Base-by-base conservation (phyloP, 2,113 vertebrate genomes). In the Cinclus cinclus region DNA sequence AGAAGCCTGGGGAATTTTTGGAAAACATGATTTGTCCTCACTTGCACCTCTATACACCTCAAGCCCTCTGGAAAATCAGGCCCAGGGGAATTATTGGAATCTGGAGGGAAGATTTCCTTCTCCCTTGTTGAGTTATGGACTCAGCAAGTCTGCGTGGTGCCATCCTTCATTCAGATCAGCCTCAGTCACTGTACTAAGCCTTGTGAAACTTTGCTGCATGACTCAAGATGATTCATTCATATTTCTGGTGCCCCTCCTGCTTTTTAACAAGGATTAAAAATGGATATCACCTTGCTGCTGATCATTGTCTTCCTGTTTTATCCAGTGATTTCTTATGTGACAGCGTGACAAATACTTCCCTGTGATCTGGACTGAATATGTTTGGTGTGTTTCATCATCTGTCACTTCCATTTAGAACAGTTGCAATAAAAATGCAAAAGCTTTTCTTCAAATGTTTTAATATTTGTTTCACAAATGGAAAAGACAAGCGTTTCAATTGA, bases 351-450 rank as follows among this genome's bases (percentile, higher is more conserved):
- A 87, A 83, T 46, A 33, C 47, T 91, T 70, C 56, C 28, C 35
- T 75, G 35, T 83, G 52, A 75, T 89, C 44, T 64, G 59, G n/a
- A 16, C 21, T 11, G 25, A 58, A 30, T 83, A 47, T 11, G 5
- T 82, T 76, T 80, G 30, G 15, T 63, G 42, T 65, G 53, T 91
- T 93, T 85, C 39, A 49, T 90, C 49, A 37, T 56, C 63, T 79
- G 46, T 53, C 80, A 68, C 37, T 62, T 77, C 27, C 6, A 13
- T 70, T 56, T 58, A 65, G 81, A 91, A 80, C 42, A 84, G 81
- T 46, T 39, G 31, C 37, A 19, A 82, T 93, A 95, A 94, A 83
- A 88, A 83, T 79, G 42, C 39, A 85, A 80, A 96, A 76, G 69
- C 56, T 81, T 83, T 77, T 75, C 56, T 78, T 89, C 83, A 80